Conservation (phyloP, 2,888 invertebrate genomes). For the Lasioglossum lativentre region DNA sequence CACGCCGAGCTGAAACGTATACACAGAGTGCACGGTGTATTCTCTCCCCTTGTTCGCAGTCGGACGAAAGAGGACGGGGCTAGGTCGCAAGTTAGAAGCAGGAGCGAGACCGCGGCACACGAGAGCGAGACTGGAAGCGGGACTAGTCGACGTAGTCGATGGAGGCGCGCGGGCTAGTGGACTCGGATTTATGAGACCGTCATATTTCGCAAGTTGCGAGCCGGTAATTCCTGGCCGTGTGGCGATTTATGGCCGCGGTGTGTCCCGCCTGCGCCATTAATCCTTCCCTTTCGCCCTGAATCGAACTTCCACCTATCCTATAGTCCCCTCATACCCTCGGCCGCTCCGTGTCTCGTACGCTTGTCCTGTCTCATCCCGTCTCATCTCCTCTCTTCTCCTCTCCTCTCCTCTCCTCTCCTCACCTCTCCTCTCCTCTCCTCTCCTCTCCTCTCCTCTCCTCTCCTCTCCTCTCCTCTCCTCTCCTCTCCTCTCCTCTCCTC, state of each 20-base stretch:
- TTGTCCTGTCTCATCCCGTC: slow-evolving; percentile 19
- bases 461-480: slow-evolving; percentile 7
- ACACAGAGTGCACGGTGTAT: slow-evolving; percentile 64
- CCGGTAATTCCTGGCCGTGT: slow-evolving; percentile 87
- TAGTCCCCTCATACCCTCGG: slow-evolving; percentile 40
- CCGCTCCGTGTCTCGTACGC: slow-evolving; percentile 12
- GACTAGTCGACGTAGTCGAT: slow-evolving; percentile 77
- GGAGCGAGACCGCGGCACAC: slow-evolving; percentile 43
- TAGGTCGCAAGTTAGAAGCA: slow-evolving; percentile 30
- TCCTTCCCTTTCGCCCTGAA: slow-evolving; percentile 83
- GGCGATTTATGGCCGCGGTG: slow-evolving; percentile 86
- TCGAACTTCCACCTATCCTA: slow-evolving; percentile 81
- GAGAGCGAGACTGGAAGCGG: slow-evolving; percentile 63
- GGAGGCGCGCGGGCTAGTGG: slow-evolving; percentile 83
- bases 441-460: background rate
- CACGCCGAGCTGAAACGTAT: slow-evolving; percentile 78
- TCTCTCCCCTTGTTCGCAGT: slow-evolving; percentile 48
- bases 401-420: slow-evolving; percentile 6
- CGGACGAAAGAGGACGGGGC: slow-evolving; percentile 42
- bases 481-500: slow-evolving; percentile 5
- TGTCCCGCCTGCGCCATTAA: slow-evolving; percentile 86
- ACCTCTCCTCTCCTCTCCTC: background rate
- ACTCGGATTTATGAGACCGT: slow-evolving; percentile 87
- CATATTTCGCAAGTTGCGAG: slow-evolving; percentile 87
- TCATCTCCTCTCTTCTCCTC: background rate